These are phyloP conservation scores for Cichladusa arquata DNA, from an alignment of 2,113 vertebrate species.

Conservation along the genomic window DNA sequence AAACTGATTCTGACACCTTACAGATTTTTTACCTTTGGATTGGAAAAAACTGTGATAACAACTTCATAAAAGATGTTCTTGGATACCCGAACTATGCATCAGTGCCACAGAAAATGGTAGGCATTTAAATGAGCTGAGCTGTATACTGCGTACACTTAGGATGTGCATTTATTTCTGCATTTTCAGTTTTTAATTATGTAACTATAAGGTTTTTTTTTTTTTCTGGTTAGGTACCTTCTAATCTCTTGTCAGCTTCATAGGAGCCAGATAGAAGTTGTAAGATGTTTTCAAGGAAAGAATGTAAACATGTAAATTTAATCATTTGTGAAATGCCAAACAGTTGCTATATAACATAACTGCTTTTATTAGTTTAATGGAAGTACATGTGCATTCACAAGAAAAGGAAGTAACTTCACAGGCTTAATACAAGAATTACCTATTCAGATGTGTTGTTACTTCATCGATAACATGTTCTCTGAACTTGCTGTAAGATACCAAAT, in stretches of 20 bases:
- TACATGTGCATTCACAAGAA: not conserved
- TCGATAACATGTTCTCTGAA: not conserved
- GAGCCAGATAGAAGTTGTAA: not conserved
- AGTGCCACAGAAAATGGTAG: conserved; percentile 90
- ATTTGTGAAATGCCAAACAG: not conserved
- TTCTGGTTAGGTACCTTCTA: not conserved
- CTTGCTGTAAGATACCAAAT: not conserved
- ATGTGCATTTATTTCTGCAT: not conserved
- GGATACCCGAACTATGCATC: conserved; percentile 86
- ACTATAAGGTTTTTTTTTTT: fast-evolving
- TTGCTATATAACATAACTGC: not conserved
- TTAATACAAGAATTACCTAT: not conserved
- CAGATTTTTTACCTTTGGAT: conserved; percentile 94
- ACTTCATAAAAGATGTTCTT: conserved; percentile 93
- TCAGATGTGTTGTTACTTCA: not conserved
- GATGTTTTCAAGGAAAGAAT: not conserved
- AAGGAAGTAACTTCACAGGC: not conserved
- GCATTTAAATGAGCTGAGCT: conserved; percentile 21
- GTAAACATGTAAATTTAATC: not conserved
- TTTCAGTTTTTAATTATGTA: not conserved
- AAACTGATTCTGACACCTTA: conserved; percentile 2
- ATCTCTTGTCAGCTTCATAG: not conserved
- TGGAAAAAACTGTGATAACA: conserved; percentile 86
- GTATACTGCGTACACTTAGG: not conserved
- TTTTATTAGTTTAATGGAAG: not conserved